Evolutionary conservation across 2,797 vertebrate genomes (phyloP).

Genomic region (Darevskia nairensis): DNA sequence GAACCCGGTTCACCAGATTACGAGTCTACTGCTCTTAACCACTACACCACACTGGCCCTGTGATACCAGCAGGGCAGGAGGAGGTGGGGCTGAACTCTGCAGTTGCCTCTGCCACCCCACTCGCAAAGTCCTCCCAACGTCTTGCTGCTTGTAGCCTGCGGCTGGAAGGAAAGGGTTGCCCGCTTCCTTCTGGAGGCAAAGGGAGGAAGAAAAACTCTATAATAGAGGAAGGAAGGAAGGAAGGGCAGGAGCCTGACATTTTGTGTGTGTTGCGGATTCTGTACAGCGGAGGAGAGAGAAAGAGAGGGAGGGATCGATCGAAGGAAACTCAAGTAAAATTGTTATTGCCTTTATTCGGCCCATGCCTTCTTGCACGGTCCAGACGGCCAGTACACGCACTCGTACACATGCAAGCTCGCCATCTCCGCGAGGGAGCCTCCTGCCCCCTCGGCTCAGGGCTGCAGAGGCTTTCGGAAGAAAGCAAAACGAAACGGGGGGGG

Average conservation of each 20-base stretch:
- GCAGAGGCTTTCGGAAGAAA: slow-evolving; percentile 51
- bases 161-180: background rate
- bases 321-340: slow-evolving; percentile 73
- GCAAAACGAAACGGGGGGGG: slow-evolving; percentile 43
- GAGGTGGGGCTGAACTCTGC: background rate
- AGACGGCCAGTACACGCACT: slow-evolving; percentile 71
- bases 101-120: background rate
- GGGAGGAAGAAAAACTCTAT: background rate
- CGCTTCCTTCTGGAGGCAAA: background rate
- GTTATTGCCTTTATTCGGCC: slow-evolving; percentile 85
- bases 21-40: no score
- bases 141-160: background rate
- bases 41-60: no score
- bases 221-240: background rate
- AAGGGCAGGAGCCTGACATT: background rate
- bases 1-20: no score
- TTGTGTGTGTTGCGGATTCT: background rate
- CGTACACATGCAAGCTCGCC: slow-evolving; percentile 72
- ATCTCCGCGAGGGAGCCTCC: slow-evolving; percentile 73
- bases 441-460: slow-evolving; percentile 59
- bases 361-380: slow-evolving; percentile 73
- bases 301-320: slow-evolving; percentile 37
- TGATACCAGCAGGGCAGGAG: background rate
- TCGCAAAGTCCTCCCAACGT: no score
- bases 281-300: background rate